A percentile compares a stretch with the other conserved stretches of the same genome.
Conservation (phyloP, 2,888 invertebrate genomes). For the Ectemnius continuus region DNA sequence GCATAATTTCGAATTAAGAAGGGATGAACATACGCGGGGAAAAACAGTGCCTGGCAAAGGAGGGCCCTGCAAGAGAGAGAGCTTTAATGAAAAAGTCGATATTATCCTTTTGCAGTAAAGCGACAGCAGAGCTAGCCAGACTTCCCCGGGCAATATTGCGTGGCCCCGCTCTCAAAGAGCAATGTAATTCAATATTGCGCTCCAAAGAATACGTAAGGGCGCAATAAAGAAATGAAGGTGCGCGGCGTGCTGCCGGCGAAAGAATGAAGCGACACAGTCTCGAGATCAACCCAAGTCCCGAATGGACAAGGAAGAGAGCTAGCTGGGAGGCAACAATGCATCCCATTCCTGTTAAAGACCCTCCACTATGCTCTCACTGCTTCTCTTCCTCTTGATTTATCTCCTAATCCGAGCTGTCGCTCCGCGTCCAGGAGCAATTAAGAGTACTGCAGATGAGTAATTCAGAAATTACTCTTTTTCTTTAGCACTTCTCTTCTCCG, state of each 20-base stretch:
- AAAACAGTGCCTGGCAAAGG: neutral
- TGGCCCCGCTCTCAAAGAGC: neutral
- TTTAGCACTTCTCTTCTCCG: too few species aligned
- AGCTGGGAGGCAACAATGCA: neutral
- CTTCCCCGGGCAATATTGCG: neutral
- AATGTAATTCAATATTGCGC: neutral
- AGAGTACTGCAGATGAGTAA: slow-evolving; percentile 67
- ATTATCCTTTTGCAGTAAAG: neutral
- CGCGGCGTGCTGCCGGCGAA: neutral
- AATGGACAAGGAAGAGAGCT: neutral
- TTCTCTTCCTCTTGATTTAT: slow-evolving; percentile 12
- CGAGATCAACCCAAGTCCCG: neutral
- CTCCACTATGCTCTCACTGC: neutral
- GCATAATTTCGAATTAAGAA: slow-evolving; percentile 3
- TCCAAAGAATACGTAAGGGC: neutral
- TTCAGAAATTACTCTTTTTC: slow-evolving; percentile 69
- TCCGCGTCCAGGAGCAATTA: slow-evolving; percentile 60
- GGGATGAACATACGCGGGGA: neutral
- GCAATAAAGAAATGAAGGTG: slow-evolving; percentile 1
- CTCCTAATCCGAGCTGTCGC: slow-evolving; percentile 63
- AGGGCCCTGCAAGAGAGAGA: neutral
- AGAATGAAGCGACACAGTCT: neutral
- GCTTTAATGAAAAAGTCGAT: slow-evolving; percentile 1
- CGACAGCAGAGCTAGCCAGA: neutral
- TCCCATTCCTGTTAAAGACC: too few species aligned